These are phyloP conservation scores for Leptinotarsa haldemani DNA, from an alignment of 2,888 invertebrate genomes.

Conservation along the genomic window DNA sequence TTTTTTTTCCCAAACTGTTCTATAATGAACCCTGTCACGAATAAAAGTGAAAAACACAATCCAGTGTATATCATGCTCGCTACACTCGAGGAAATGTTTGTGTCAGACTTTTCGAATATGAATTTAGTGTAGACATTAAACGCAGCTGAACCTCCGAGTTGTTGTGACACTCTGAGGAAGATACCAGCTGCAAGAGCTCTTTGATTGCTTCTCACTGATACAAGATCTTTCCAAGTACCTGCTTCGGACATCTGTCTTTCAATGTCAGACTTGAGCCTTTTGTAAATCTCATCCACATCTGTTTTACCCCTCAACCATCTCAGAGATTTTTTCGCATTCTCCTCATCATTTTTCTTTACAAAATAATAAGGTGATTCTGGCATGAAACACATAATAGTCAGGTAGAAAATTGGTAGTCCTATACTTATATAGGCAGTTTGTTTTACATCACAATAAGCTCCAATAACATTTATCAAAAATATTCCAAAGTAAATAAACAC, in stretches of 20 bases:
- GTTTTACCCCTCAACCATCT: conserved; percentile 48
- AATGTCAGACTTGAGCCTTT: conserved; percentile 20
- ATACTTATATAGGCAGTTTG: conserved; percentile 69
- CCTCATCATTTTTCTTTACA: conserved; percentile 49
- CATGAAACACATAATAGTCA: conserved; percentile 68
- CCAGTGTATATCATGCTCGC: conserved; percentile 36
- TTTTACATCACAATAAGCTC: conserved; percentile 69
- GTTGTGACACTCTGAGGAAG: conserved; percentile 56
- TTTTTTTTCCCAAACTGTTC: conserved; percentile 39
- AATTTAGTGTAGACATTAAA: conserved; percentile 24
- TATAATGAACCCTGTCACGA: conserved; percentile 31
- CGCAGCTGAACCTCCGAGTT: conserved; percentile 50
- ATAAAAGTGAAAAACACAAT: conserved; percentile 28
- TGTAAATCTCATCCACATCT: conserved; percentile 27
- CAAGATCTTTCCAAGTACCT: conserved; percentile 57
- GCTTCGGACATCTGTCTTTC: conserved; percentile 48
- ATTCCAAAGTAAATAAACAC: conserved; percentile 53
- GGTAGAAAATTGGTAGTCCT: conserved; percentile 63
- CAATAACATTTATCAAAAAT: conserved; percentile 66
- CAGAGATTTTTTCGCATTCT: conserved; percentile 53
- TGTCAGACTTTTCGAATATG: conserved; percentile 53
- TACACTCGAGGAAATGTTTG: conserved; percentile 45
- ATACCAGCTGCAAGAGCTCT: conserved; percentile 53
- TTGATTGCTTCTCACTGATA: conserved; percentile 53
- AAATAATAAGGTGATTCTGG: conserved; percentile 69